Percentiles rank a stretch among this genome's conserved stretches.
Conservation (phyloP, 2,888 invertebrate genomes). For the Pegoplata infirma region DNA sequence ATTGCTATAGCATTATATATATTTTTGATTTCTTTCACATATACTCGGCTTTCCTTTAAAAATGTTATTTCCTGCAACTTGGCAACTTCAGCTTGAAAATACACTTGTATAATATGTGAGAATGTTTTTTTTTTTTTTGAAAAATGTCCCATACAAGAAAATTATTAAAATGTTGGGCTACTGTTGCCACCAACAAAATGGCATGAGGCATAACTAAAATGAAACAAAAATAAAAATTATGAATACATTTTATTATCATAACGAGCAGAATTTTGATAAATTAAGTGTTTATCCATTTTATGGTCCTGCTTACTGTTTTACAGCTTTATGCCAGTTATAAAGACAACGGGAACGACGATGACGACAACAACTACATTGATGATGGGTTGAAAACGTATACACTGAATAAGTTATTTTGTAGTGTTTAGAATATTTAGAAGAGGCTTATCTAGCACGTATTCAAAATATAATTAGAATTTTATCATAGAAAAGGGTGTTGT, state of each 20-base stretch:
- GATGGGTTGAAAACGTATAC: conserved; percentile 22
- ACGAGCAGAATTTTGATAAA: conserved; percentile 74
- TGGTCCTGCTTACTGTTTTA: conserved; percentile 49
- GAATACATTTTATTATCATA: conserved; percentile 71
- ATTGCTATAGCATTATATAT: too few species aligned
- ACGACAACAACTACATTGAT: conserved; percentile 26
- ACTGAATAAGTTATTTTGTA: neutral
- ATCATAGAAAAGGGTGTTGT: conserved; percentile 39
- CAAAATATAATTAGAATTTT: conserved; percentile 55
- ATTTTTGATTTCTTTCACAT: too few species aligned
- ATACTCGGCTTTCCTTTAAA: too few species aligned
- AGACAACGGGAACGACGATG: neutral
- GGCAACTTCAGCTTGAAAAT: conserved; percentile 13
- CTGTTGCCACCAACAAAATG: too few species aligned
- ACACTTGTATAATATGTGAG: neutral
- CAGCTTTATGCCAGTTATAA: conserved; percentile 22
- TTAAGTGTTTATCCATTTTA: conserved; percentile 74
- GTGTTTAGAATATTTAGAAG: conserved; percentile 7
- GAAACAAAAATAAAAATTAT: conserved; percentile 40
- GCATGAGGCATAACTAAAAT: conserved; percentile 8
- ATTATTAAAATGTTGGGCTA: conserved; percentile 14
- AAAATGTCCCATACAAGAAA: conserved; percentile 52
- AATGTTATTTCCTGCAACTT: neutral
- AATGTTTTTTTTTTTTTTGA: neutral
- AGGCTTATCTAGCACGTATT: conserved; percentile 47